Evolutionary conservation across 35 echinoderm and acorn worm species (phyloP).

Genomic region (Patiria miniata): DNA sequence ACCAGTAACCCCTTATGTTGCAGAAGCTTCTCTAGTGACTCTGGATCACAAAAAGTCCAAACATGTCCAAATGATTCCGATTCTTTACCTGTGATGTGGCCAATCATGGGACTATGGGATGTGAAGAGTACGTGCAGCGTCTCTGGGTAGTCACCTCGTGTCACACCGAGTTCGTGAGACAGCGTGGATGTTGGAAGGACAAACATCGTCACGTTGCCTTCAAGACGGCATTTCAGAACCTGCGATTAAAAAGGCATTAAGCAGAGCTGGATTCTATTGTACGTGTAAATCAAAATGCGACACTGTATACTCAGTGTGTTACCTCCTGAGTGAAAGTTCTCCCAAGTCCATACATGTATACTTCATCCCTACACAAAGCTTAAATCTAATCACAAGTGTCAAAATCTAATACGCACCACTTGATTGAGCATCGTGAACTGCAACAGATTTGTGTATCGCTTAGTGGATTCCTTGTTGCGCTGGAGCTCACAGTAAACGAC

Average conservation of each 20-base stretch:
- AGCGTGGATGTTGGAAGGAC: conserved; percentile 25
- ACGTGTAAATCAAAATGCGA: too few relatives aligned
- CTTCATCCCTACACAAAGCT: too few relatives aligned
- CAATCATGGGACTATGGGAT: neutral
- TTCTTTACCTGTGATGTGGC: conserved; percentile 30
- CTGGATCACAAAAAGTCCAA: too few relatives aligned
- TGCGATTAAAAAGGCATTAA: neutral
- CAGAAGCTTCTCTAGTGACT: too few relatives aligned
- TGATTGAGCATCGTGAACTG: neutral
- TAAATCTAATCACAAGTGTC: too few relatives aligned
- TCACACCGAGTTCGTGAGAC: conserved; percentile 22
- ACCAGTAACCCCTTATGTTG: too few relatives aligned
- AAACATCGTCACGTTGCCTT: neutral
- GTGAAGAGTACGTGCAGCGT: conserved; percentile 35
- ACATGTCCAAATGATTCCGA: neutral
- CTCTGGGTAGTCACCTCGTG: neutral
- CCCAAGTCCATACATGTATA: too few relatives aligned
- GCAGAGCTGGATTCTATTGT: too few relatives aligned
- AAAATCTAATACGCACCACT: neutral
- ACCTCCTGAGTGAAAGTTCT: too few relatives aligned
- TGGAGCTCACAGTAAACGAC: conserved; percentile 19
- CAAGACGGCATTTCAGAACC: conserved; percentile 26
- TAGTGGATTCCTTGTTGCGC: neutral
- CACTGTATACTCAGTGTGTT: too few relatives aligned
- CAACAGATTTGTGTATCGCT: neutral